Conservation (phyloP, 2,888 invertebrate species). For the Poecilus cupreus region DNA sequence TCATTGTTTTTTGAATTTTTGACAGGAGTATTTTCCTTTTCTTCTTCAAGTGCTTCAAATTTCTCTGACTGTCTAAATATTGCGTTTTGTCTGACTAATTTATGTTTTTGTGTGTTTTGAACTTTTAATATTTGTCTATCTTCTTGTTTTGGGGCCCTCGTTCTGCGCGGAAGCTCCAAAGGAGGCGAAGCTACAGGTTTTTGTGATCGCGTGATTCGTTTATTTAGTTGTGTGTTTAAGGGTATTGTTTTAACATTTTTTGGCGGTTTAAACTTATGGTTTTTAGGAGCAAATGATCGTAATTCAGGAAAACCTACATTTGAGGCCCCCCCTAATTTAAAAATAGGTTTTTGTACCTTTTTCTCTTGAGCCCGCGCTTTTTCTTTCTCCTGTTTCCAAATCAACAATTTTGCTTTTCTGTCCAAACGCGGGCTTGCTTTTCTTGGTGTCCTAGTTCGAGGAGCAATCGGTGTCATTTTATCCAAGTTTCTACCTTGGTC, state of each 20-base stretch:
- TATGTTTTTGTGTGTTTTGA: not conserved
- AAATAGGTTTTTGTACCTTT: not conserved
- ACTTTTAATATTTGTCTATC: not conserved
- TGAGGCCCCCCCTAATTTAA: not conserved
- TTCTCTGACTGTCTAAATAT: not conserved
- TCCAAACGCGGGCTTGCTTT: not conserved
- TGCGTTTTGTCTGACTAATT: not conserved
- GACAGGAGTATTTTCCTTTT: not conserved
- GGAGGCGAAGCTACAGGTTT: slow-evolving; percentile 26
- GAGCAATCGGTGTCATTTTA: not conserved
- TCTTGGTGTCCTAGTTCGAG: not conserved
- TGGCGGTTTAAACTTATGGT: slow-evolving; percentile 7
- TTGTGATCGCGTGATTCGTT: slow-evolving; percentile 15
- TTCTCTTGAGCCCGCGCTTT: not conserved
- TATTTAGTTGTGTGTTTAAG: not conserved
- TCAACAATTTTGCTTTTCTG: not conserved
- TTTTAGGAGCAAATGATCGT: slow-evolving; percentile 26
- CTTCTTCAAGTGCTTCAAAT: not conserved
- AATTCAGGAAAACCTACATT: slow-evolving; percentile 31
- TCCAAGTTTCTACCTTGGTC: not conserved
- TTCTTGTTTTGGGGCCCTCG: not conserved
- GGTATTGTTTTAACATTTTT: not conserved
- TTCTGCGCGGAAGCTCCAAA: not conserved
- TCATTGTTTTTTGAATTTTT: slow-evolving; percentile 68
- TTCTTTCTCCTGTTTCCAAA: slow-evolving; percentile 26